Evolutionary conservation across 2,888 invertebrate species (phyloP).

Genomic region (Catocala fraxini): DNA sequence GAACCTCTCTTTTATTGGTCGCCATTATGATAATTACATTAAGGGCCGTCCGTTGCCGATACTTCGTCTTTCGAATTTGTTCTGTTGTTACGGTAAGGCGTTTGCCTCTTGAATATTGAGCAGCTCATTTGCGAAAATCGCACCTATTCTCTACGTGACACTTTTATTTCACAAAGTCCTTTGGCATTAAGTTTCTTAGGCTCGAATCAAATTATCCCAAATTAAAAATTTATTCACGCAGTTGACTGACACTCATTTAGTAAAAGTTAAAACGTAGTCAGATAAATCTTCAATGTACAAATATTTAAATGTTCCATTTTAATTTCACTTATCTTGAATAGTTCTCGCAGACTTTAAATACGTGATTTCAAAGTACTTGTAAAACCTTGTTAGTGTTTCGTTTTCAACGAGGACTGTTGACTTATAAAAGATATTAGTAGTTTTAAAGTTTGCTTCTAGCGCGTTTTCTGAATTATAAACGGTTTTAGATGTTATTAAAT

Average conservation of each 20-base stretch:
- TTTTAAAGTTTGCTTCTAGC: slow-evolving; percentile 11
- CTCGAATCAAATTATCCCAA: slow-evolving; percentile 60
- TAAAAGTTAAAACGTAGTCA: slow-evolving; percentile 33
- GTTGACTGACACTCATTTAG: slow-evolving; percentile 47
- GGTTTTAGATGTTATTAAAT: slow-evolving; percentile 12
- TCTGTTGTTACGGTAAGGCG: slow-evolving; percentile 82
- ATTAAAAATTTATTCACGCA: slow-evolving; percentile 64
- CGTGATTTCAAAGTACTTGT: slow-evolving; percentile 29
- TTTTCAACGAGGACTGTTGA: slow-evolving; percentile 18
- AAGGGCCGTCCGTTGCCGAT: slow-evolving; percentile 81
- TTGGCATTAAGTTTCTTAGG: slow-evolving; percentile 54
- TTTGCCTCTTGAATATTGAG: slow-evolving; percentile 84
- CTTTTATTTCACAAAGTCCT: slow-evolving; percentile 68
- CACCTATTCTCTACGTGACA: slow-evolving; percentile 84
- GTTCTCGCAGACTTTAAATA: slow-evolving; percentile 21
- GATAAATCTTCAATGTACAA: slow-evolving; percentile 29
- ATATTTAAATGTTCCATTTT: slow-evolving; percentile 31
- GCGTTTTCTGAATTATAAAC: slow-evolving; percentile 12
- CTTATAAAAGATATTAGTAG: slow-evolving; percentile 22
- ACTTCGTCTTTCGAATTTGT: slow-evolving; percentile 85
- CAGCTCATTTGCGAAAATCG: slow-evolving; percentile 84
- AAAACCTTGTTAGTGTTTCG: slow-evolving; percentile 34
- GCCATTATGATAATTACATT: slow-evolving; percentile 87
- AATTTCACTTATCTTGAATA: slow-evolving; percentile 30
- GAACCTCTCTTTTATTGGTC: slow-evolving; percentile 86